Evolutionary conservation across 1,140 invertebrate genomes (phyloP).

Genomic region (Cheumatopsyche charites): DNA sequence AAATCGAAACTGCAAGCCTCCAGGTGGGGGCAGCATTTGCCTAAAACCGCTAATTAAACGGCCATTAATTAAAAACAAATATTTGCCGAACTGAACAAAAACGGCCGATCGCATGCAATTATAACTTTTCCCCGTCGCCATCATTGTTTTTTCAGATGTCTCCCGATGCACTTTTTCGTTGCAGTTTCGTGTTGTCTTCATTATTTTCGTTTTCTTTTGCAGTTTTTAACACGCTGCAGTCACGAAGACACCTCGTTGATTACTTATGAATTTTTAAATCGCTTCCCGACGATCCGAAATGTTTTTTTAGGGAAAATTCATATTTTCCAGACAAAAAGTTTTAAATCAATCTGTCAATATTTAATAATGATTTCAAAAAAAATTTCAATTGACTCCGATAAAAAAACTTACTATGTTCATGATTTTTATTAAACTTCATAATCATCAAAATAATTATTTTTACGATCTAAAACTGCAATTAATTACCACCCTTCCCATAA

Average conservation of each 20-base stretch:
- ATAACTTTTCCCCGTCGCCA: neutral
- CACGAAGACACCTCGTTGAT: conserved; percentile 8
- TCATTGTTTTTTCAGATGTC: neutral
- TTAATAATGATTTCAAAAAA: too few species aligned
- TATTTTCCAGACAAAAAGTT: too few species aligned
- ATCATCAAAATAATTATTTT: too few species aligned
- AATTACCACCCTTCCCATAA: too few species aligned
- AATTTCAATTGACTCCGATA: too few species aligned
- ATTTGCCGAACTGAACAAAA: neutral
- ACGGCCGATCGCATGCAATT: conserved; percentile 25
- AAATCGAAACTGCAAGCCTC: conserved; percentile 31
- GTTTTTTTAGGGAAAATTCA: too few species aligned
- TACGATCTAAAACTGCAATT: too few species aligned
- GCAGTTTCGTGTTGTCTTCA: too few species aligned
- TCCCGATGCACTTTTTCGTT: neutral
- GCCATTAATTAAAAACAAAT: conserved; percentile 32
- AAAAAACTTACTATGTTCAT: too few species aligned
- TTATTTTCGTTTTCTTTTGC: conserved; percentile 8
- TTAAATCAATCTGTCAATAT: too few species aligned
- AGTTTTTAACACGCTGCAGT: conserved; percentile 5
- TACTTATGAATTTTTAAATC: conserved; percentile 13
- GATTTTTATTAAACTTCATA: too few species aligned
- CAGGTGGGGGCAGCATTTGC: conserved; percentile 3
- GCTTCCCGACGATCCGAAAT: too few species aligned
- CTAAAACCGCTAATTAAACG: conserved; percentile 32